These are phyloP conservation scores for Atta cephalotes DNA, from an alignment of 1,140 invertebrate genomes.

Conservation along the genomic window DNA sequence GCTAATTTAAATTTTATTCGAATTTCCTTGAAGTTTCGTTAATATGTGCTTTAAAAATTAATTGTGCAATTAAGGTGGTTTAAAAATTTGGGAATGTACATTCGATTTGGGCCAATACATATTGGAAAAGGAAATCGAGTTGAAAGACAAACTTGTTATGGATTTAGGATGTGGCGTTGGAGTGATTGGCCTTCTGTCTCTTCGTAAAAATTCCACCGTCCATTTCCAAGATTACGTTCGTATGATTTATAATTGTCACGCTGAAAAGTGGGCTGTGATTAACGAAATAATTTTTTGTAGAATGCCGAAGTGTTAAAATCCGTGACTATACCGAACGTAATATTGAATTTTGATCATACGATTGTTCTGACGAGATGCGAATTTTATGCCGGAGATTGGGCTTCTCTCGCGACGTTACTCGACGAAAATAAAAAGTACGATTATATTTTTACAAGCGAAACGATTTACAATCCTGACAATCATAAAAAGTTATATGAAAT, in stretches of 20 bases:
- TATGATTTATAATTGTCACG: background rate
- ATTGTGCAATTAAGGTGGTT: constrained; percentile 88
- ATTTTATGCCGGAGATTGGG: constrained; percentile 95
- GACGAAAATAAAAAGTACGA: constrained; percentile 89
- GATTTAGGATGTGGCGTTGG: constrained; percentile 96
- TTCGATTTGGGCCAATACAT: constrained; percentile 91
- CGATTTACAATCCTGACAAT: constrained; percentile 94
- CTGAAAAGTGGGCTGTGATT: constrained; percentile 61
- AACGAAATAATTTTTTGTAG: constrained; percentile 87
- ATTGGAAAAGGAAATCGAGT: constrained; percentile 82
- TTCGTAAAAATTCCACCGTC: constrained; percentile 89
- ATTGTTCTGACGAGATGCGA: constrained; percentile 84
- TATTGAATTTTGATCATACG: constrained; percentile 89
- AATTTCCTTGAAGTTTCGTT: constrained; percentile 56
- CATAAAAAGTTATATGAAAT: constrained; percentile 91
- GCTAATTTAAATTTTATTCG: background rate
- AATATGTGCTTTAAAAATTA: constrained; percentile 37
- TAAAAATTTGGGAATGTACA: constrained; percentile 96
- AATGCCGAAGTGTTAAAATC: constrained; percentile 91
- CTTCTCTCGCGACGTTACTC: constrained; percentile 87
- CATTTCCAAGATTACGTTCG: constrained; percentile 97
- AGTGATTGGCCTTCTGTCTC: constrained; percentile 91
- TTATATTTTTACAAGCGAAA: constrained; percentile 95
- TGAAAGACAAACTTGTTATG: constrained; percentile 88
- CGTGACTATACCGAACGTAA: constrained; percentile 93